Conservation (phyloP, 2,888 invertebrate species). For the Dyspetes luteomarginatus region DNA sequence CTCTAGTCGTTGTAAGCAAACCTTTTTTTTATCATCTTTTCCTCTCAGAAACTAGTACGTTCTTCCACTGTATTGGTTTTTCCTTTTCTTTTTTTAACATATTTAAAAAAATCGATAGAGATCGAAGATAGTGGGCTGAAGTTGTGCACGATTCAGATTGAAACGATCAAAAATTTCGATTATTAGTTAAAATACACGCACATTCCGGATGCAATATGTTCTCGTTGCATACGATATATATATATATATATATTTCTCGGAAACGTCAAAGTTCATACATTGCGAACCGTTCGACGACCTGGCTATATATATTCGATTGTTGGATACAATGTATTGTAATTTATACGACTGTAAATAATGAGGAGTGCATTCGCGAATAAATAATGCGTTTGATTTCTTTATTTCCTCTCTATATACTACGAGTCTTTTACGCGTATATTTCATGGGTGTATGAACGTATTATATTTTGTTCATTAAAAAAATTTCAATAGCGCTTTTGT, state of each 20-base stretch:
- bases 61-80: neutral
- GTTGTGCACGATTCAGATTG: slow-evolving; percentile 9
- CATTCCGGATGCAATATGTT: slow-evolving; percentile 32
- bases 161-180: slow-evolving; percentile 12
- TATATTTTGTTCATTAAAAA: slow-evolving; percentile 10
- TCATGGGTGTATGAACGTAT: neutral
- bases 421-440: neutral
- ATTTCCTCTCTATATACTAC: neutral
- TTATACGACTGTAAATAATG: slow-evolving; percentile 25
- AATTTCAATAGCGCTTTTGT: slow-evolving; percentile 12
- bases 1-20: neutral
- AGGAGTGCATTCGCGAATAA: slow-evolving; percentile 1
- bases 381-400: neutral
- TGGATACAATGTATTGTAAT: neutral
- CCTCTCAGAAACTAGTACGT: neutral
- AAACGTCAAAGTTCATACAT: slow-evolving; percentile 36
- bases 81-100: neutral
- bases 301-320: neutral
- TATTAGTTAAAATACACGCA: slow-evolving; percentile 11
- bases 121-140: slow-evolving; percentile 6
- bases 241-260: neutral
- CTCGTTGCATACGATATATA: neutral
- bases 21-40: neutral
- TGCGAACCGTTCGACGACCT: neutral
- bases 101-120: neutral